phyloP scores from a whole-genome alignment of 2,113 vertebrate genomes.

The Daboia siamensis region DNA sequence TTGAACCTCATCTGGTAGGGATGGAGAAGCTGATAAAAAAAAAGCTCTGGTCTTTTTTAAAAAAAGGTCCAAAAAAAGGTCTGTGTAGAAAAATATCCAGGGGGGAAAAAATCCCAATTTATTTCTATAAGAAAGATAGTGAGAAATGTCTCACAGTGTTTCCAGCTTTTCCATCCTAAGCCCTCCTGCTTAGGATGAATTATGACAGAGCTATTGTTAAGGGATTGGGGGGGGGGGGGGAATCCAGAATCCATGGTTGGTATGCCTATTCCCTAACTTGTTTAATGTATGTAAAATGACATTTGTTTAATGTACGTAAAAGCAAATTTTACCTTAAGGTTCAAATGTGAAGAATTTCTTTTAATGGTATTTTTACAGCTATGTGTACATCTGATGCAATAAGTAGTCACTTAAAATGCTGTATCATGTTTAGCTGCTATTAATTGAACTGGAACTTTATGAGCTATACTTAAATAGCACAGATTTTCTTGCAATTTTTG shows the following conservation, averaged over 20 bases:
- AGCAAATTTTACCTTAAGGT: neutral
- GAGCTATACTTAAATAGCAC: neutral
- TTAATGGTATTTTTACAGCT: neutral
- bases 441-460: neutral
- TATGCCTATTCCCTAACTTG: neutral
- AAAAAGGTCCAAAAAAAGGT: neutral
- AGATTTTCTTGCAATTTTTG: neutral
- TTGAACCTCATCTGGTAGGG: neutral
- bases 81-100: neutral
- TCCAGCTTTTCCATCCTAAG: neutral
- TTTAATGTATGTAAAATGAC: neutral
- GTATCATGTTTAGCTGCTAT: conserved; percentile 1
- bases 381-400: neutral
- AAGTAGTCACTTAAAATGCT: neutral
- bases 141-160: neutral
- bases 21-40: neutral
- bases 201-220: neutral
- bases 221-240: too few relatives aligned
- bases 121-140: neutral
- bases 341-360: neutral
- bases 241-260: neutral
- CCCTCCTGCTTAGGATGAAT: neutral
- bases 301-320: neutral
- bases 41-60: neutral
- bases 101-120: neutral